Evolutionary conservation across 1,140 invertebrate species (phyloP).

Genomic region (Pogonus chalceus): DNA sequence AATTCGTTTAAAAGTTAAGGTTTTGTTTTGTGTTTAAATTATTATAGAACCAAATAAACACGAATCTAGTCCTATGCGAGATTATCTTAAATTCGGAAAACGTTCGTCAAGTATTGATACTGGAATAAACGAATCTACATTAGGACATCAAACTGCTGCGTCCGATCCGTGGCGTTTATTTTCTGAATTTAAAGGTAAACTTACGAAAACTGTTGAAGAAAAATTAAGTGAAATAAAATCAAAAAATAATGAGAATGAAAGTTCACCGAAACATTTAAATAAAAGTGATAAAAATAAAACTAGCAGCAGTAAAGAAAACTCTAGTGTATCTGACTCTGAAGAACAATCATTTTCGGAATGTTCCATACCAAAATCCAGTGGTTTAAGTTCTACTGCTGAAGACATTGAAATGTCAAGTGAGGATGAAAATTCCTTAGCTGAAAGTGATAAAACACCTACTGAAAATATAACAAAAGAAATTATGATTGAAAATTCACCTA

Average conservation of each 20-base stretch:
- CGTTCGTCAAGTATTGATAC: slow-evolving; percentile 37
- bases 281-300: slow-evolving; percentile 30
- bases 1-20: too few relatives aligned
- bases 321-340: slow-evolving; percentile 48
- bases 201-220: slow-evolving; percentile 54
- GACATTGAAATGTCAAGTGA: slow-evolving; percentile 34
- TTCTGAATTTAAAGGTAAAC: slow-evolving; percentile 42
- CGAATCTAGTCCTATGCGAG: slow-evolving; percentile 22
- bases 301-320: slow-evolving; percentile 38
- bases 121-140: not conserved
- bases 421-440: slow-evolving; percentile 28
- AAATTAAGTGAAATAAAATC: slow-evolving; percentile 49
- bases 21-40: not conserved
- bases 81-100: slow-evolving; percentile 31
- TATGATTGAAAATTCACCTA: slow-evolving; percentile 24
- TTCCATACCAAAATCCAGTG: slow-evolving; percentile 32
- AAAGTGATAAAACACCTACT: slow-evolving; percentile 22
- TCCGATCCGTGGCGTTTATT: slow-evolving; percentile 45
- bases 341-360: slow-evolving; percentile 33
- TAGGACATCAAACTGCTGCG: slow-evolving; percentile 16
- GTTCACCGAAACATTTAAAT: slow-evolving; percentile 27
- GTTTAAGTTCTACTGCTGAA: slow-evolving; percentile 32
- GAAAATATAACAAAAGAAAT: slow-evolving; percentile 28
- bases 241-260: slow-evolving; percentile 26
- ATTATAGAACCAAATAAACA: not conserved